These are phyloP conservation scores for Anarhynchus alexandrinus DNA, from an alignment of 2,113 vertebrate genomes.

Conservation along the genomic window DNA sequence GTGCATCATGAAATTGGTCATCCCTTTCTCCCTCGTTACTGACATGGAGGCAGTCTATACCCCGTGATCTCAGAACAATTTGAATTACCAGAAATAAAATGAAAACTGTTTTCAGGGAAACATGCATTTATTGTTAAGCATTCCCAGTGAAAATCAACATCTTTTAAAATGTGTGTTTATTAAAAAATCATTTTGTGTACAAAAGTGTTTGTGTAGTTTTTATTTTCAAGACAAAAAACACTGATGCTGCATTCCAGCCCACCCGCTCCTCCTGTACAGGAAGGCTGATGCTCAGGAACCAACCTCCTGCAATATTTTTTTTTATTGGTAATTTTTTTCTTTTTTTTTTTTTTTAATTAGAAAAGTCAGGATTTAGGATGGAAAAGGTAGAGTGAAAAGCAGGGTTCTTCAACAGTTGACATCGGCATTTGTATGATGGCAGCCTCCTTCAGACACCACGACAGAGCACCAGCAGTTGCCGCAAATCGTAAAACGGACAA, in stretches of 20 bases:
- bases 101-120: constrained; percentile 70
- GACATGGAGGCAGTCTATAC: not conserved
- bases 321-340: not conserved
- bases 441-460: constrained; percentile 58
- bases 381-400: constrained; percentile 51
- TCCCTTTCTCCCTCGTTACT: not conserved
- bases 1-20: not conserved
- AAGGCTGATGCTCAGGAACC: constrained; percentile 35
- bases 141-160: constrained; percentile 78
- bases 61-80: not conserved
- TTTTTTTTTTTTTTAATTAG: not conserved
- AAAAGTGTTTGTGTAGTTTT: constrained; percentile 73
- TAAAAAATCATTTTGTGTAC: constrained; percentile 73
- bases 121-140: constrained; percentile 80
- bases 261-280: constrained; percentile 14
- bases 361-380: constrained; percentile 42
- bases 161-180: constrained; percentile 79
- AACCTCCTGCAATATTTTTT: constrained; percentile 34
- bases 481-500: constrained; percentile 7
- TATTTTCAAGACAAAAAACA: constrained; percentile 72
- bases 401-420: constrained; percentile 52
- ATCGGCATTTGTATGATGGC: constrained; percentile 26
- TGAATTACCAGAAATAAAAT: constrained; percentile 57
- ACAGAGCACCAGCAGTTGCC: constrained; percentile 60
- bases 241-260: constrained; percentile 43